Evolutionary conservation across 2,888 invertebrate species (phyloP), one percentile per base, ranked within the genome.

Genomic region (Macaria liturata): DNA sequence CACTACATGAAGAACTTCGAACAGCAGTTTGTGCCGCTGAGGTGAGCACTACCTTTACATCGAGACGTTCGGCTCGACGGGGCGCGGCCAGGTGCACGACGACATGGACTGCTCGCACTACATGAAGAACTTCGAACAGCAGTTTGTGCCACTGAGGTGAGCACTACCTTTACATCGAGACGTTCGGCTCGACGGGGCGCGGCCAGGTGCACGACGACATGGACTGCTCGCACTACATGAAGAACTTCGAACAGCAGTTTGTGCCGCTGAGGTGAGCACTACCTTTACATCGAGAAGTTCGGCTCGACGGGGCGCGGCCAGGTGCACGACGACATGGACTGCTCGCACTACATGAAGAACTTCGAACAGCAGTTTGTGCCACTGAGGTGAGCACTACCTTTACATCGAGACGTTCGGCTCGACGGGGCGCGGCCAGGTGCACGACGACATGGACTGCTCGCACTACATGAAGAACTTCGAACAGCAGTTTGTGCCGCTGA

Each of bases 1-100:
- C 99, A 99, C 91, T 99, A 99, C 84, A 99, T 99, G 99, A 99
- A 99, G 88, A 98, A 98, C 86, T 99, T 96, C 82, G 99, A 99
- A 76, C 95, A 96, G 70, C 94, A 95, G 66, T 98, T 96, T 83
- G 97, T 99, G 57, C 98, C 98, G 20, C 91, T 99, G 57, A 94
- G 97, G 95, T 96, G 83, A 80, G 62, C 4, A 37, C 7, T 37
- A 7, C 34, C 7, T 37, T 7, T 7, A 20, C 0, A 99, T 99
- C 71, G 99, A 99, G 91, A 99, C 99, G 0, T 99, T 99, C 83
- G 99, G 99, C 45, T 99, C 99, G 5, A 99, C 99, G 1, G 99
- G 99, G 2, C 94, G 95, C 53, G 97, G 97, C 0, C 91, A 96
- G 61, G 99, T 99, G 2, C 99, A 99, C 80, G 99, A 99, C 81